Conservation (phyloP, 2,797 vertebrate genomes). For the Heteromormyrus szaboi region DNA sequence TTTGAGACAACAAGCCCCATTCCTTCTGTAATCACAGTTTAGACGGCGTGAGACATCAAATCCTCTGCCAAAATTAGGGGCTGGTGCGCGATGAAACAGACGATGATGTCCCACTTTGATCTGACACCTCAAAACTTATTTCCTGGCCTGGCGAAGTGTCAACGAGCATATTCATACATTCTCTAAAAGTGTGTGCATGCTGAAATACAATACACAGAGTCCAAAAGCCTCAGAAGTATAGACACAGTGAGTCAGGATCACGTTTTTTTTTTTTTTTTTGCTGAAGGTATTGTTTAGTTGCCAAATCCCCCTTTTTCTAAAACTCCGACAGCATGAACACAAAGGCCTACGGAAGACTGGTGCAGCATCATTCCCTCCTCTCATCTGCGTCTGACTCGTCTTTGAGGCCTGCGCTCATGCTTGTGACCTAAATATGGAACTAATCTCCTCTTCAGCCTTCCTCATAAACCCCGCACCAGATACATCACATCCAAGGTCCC, state of each 20-base stretch:
- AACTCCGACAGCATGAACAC: background rate
- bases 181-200: background rate
- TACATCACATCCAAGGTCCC: background rate
- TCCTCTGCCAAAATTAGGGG: background rate
- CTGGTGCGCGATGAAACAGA: background rate
- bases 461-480: background rate
- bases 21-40: background rate
- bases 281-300: constrained; percentile 1
- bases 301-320: background rate
- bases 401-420: background rate
- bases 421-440: background rate
- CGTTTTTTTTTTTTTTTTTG: background rate
- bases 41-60: background rate
- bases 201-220: background rate
- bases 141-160: background rate
- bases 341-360: background rate
- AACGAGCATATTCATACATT: background rate
- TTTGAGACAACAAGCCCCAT: background rate
- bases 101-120: background rate
- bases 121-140: background rate
- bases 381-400: background rate
- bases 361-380: background rate
- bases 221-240: background rate
- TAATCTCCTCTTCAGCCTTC: background rate
- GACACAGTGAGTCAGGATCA: background rate